These are phyloP conservation scores for Calidris pugnax DNA, from an alignment of 2,113 vertebrate species.

Conservation along the genomic window DNA sequence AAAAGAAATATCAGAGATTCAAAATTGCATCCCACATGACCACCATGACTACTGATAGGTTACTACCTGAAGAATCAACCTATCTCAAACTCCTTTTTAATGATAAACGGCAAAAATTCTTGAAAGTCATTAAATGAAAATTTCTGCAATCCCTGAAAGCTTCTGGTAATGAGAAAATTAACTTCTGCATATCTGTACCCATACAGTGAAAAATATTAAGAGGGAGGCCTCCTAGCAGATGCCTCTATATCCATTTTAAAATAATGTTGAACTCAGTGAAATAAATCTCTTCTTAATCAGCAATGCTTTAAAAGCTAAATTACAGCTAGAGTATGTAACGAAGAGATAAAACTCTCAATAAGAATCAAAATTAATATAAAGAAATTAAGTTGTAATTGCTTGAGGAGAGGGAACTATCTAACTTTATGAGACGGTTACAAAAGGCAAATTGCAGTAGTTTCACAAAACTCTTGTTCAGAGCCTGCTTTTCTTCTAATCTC, in stretches of 20 bases:
- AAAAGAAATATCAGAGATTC: neutral
- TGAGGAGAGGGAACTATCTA: slow-evolving; percentile 6
- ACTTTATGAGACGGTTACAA: neutral
- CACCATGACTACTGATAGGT: neutral
- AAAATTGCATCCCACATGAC: neutral
- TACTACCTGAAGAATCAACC: neutral
- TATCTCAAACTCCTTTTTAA: neutral
- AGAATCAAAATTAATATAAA: slow-evolving; percentile 58
- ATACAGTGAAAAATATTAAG: neutral
- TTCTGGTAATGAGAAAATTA: neutral
- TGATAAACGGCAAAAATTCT: neutral
- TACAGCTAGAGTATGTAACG: neutral
- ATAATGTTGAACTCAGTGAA: neutral
- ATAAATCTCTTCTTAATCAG: slow-evolving; percentile 52
- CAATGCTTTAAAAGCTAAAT: slow-evolving; percentile 34
- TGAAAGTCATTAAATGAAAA: neutral
- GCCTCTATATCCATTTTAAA: neutral
- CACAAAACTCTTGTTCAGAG: neutral
- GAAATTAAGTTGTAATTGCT: slow-evolving; percentile 48
- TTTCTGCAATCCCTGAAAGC: neutral
- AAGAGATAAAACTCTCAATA: slow-evolving; percentile 33
- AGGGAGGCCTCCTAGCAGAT: neutral
- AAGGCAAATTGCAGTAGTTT: neutral
- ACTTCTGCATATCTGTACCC: neutral
- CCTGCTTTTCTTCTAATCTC: neutral